Base-by-base conservation (phyloP, 2,797 vertebrate species). In the Cynopterus sphinx region DNA sequence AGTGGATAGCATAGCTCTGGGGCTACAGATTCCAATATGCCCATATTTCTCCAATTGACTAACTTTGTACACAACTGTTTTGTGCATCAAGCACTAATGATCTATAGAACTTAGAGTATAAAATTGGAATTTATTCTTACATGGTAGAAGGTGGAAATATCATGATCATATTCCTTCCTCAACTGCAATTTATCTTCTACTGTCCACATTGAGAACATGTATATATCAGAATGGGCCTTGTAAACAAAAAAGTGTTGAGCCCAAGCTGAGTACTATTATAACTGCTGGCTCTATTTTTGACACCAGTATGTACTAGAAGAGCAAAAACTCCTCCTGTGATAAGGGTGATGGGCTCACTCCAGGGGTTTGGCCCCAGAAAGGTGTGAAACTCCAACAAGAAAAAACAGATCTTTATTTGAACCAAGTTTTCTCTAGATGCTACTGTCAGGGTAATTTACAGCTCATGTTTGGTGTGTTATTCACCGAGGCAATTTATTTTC, bases 401-500 rank as follows among this genome's bases (percentile, higher is more conserved):
- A 77, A 93, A 61, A 61, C 17, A 68, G 61, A 93, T 68, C 67
- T 92, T 93, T 94, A 91, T 84, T 74, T 74, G 70, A 97, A 63
- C 63, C 90, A 94, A 73, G 71, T 96, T 96, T 93, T 71, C 89
- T 93, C 59, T 39, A 43, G 71, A 51, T 94, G 70, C 43, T 74
- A 78, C 75, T 83, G 53, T 85, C 95, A 94, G 33, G 6, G 51
- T 93, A 94, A 96, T 96, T 96, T 90, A 97, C 88, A 55, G 53
- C 84, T 91, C 63, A 85, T 41, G 28, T 68, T 93, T 63, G 17
- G 55, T 87, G 1, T 55, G 31, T 83, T 96, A 96, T 97, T 94
- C 61, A 90, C 68, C 31, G 75, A 59, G 36, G 22, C 39, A 41
- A 92, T 96, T 96, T 78, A 87, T 94, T 95, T 86, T 41, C 49